Evolutionary conservation across 2,797 vertebrate genomes (phyloP), one percentile per base, ranked within the genome.

Genomic region (Hirundo rustica): DNA sequence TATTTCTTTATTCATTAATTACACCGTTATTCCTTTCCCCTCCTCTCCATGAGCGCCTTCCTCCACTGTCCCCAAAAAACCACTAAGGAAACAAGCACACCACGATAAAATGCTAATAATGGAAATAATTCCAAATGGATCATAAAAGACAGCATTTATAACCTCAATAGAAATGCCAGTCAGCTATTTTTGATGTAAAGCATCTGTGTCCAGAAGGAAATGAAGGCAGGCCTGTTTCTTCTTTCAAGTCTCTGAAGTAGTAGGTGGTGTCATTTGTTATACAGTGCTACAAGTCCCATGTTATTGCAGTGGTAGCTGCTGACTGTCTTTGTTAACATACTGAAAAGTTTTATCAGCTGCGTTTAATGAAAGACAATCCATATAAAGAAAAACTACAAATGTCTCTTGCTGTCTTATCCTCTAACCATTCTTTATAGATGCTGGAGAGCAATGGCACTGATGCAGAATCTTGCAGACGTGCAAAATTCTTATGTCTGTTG

Each of bases 151-250:
- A 72, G 93, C 81, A 96, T 93, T 93, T 92, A 66, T 93, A 93
- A 94, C 85, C 81, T 93, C 2, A 23, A 82, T 80, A 80, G 95
- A 97, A 93, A 68, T 94, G 68, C 91, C 92, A 96, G 83, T 97
- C 96, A 97, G 92, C 60, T 96, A 86, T 91, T 92, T 96, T 95
- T 97, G 97, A 98, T 97, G 83, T 93, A 97, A 97, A 98, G 95
- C 94, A 94, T 97, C 93, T 97, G 97, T 95, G 92, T 96, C 80
- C 67, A 91, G 89, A 95, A 96, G 96, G 97, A 97, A 97, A 96
- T 96, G 85, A 96, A 94, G 77, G 93, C 93, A 96, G 80, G 73
- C 85, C 93, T 96, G 94, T 87, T 95, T 96, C 93, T 96, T 55
- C 92, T 97, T 96, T 97, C 78, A 88, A 92, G 94, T 88, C 93